Conservation (phyloP, 2,113 vertebrate species). For the Salminus brasiliensis region DNA sequence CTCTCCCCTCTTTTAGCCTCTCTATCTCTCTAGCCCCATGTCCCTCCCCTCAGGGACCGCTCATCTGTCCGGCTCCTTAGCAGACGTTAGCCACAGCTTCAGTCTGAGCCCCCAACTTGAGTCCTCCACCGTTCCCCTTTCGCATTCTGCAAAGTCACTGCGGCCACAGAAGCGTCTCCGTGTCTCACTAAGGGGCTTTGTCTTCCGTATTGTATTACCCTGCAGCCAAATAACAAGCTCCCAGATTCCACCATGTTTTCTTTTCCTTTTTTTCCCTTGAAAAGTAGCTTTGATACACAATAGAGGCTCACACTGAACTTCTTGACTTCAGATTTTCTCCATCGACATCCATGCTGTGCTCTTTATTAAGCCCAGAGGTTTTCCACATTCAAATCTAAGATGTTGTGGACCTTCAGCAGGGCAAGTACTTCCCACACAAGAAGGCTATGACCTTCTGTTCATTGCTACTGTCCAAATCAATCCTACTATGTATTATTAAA, state of each 20-base stretch:
- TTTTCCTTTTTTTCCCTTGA: neutral
- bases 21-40: conserved; percentile 1
- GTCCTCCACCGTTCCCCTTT: neutral
- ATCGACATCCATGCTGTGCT: conserved; percentile 38
- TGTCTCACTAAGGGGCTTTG: conserved; percentile 44
- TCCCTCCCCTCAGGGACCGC: conserved; percentile 7
- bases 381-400: conserved; percentile 36
- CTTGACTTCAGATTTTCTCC: conserved; percentile 6
- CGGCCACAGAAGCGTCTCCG: conserved; percentile 32
- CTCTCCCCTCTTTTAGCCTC: conserved; percentile 7
- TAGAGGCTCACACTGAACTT: conserved; percentile 33
- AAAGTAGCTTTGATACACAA: conserved; percentile 23
- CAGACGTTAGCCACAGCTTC: conserved; percentile 10
- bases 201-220: conserved; percentile 43
- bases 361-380: conserved; percentile 51
- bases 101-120: neutral
- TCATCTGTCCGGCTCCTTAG: conserved; percentile 9
- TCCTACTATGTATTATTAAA: conserved; percentile 22
- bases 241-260: neutral
- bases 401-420: conserved; percentile 19
- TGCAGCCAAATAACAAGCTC: conserved; percentile 28
- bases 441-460: conserved; percentile 50
- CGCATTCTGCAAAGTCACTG: conserved; percentile 39
- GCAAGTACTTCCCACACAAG: conserved; percentile 30
- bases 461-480: conserved; percentile 29